A percentile compares a stretch with the other conserved stretches of the same genome.
These are phyloP conservation scores for Siderastrea siderea DNA, from an alignment of 92 coral and sea anemone species.

Conservation along the genomic window DNA sequence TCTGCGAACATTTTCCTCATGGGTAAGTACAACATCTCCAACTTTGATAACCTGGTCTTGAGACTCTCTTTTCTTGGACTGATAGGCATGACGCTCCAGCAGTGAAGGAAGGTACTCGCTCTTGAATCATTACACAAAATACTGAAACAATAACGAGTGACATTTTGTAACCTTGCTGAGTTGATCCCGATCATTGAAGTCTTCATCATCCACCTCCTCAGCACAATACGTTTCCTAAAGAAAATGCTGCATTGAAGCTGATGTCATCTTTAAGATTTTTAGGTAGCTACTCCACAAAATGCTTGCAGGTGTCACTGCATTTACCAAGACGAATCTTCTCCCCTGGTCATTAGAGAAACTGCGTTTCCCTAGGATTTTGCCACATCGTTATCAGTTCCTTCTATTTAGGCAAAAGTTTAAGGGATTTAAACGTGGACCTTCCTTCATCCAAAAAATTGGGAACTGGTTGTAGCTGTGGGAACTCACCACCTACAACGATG, in stretches of 20 bases:
- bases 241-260: too few species aligned
- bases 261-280: too few species aligned
- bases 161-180: too few species aligned
- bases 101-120: constrained; percentile 66
- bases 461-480: constrained; percentile 22
- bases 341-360: constrained; percentile 1
- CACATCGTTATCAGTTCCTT: background rate
- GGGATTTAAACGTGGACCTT: constrained; percentile 23
- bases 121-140: too few species aligned
- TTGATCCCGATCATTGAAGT: too few species aligned
- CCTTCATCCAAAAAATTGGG: constrained; percentile 31
- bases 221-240: too few species aligned
- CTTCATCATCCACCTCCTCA: too few species aligned
- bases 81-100: constrained; percentile 53
- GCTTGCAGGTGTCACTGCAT: too few species aligned
- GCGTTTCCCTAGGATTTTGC: background rate
- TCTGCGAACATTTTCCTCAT: constrained; percentile 29
- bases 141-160: constrained; percentile 35
- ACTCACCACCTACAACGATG: constrained; percentile 22
- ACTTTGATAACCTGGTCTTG: constrained; percentile 39
- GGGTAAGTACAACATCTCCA: constrained; percentile 58
- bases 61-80: constrained; percentile 43
- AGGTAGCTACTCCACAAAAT: too few species aligned
- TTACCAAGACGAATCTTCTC: constrained; percentile 24
- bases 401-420: background rate